Base-by-base conservation (phyloP, 2,888 invertebrate genomes). In the Cerastoderma edule region DNA sequence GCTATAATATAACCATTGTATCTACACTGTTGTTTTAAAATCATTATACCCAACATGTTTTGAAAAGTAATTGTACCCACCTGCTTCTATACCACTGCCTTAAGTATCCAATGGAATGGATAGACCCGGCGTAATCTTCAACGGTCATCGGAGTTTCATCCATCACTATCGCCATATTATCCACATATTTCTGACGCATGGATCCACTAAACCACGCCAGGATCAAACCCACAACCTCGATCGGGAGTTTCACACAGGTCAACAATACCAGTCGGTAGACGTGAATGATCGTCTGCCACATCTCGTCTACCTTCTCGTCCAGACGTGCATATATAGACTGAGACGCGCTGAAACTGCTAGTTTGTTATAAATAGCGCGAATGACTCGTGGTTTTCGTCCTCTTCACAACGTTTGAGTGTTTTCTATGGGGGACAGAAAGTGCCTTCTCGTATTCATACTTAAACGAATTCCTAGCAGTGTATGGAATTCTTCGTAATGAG, bases 1-100 rank as follows among this genome's bases (percentile, higher is more conserved):
- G n/a, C n/a, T n/a, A n/a, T n/a, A n/a, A n/a, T n/a, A n/a, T n/a
- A n/a, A n/a, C n/a, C n/a, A n/a, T n/a, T n/a, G n/a, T n/a, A n/a
- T n/a, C n/a, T n/a, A n/a, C n/a, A n/a, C n/a, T n/a, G n/a, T n/a
- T n/a, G n/a, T n/a, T n/a, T n/a, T n/a, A n/a, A n/a, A n/a, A n/a
- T n/a, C n/a, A n/a, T n/a, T n/a, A n/a, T n/a, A n/a, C n/a, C n/a
- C n/a, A n/a, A n/a, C n/a, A n/a, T n/a, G n/a, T n/a, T n/a, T n/a
- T n/a, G n/a, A n/a, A n/a, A n/a, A n/a, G n/a, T n/a, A n/a, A 8
- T 39, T 39, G 16, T 39, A 13, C 3, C 4, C n/a, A 60, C 60
- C 60, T 60, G 39, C 60, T 60, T 10, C 48, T 13, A 48, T 48
- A 65, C 46, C 65, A 65, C 28, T 65, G 65, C n/a, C 32, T 46